Base-by-base conservation (phyloP, 1,140 invertebrate species). In the Drosophila bocki region DNA sequence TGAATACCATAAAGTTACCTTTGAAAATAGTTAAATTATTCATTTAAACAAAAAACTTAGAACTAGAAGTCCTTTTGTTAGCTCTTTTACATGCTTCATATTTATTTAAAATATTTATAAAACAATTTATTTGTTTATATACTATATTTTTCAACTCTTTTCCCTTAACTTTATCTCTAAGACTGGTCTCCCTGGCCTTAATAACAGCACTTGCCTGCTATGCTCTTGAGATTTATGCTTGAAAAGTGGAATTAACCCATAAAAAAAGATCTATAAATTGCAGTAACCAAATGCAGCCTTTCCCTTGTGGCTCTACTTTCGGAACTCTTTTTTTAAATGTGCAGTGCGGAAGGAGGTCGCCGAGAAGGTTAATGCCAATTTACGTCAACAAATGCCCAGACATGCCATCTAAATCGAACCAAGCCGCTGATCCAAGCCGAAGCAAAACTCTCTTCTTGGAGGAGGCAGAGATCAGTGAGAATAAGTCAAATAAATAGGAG, bases 401-500 rank as follows among this genome's bases (percentile, higher is more conserved):
- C 70, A 72, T 72, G 67, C 70, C 70, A 81, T 57, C 72, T 74
- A 57, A 83, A 84, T 71, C 64, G 78, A 65, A 64, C 62, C 63
- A 60, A 60, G 53, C 37, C 69, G 33, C 51, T 19, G 48, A 59
- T 51, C 22, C 37, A 22, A 50, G 29, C 26, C 26, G 26, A 29
- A 29, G 26, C 26, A 7, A 29, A 29, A 29, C 68, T 54, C 42
- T 45, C 41, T 44, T 45, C 57, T 29, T 32, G 4, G 13, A 26
- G 22, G 4, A 29, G 47, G 32, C 19, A 47, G 44, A 64, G 63
- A 83, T 59, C 76, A 77, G 56, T 82, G 78, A 80, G 84, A 88
- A 87, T 87, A 86, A 86, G 79, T 88, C 84, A 87, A 87, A 80
- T 87, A 83, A 83, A 88, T 87, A 77, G 83, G 74, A 77, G 82